phyloP scores from a whole-genome alignment of 2,113 vertebrate species.

The Pseudorasbora parva region DNA sequence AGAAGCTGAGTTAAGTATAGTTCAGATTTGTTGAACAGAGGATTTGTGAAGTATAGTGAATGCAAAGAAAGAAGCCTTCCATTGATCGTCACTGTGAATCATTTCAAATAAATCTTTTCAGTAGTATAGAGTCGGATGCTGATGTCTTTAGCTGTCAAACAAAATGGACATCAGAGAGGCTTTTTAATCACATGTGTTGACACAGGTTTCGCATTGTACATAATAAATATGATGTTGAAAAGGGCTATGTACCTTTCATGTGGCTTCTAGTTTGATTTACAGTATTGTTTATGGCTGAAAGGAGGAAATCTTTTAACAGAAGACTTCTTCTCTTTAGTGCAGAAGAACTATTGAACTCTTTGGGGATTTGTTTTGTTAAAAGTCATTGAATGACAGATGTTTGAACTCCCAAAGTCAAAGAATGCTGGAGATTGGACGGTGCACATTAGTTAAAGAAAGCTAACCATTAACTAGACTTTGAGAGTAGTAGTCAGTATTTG shows the following conservation, averaged over 20 bases:
- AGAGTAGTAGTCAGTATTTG: not conserved
- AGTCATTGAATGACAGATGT: constrained; percentile 48
- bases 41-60: not conserved
- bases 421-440: not conserved
- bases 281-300: constrained; percentile 23
- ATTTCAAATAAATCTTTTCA: not conserved
- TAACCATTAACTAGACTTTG: constrained; percentile 23
- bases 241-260: constrained; percentile 29
- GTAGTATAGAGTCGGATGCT: not conserved
- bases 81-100: not conserved
- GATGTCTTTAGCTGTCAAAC: not conserved
- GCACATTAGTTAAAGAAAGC: constrained; percentile 24
- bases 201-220: constrained; percentile 26
- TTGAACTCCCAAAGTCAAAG: constrained; percentile 7
- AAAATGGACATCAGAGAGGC: constrained; percentile 12
- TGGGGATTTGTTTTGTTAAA: constrained; percentile 31
- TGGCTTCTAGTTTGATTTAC: constrained; percentile 45
- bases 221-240: not conserved
- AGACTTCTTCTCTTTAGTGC: constrained; percentile 16
- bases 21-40: not conserved
- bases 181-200: constrained; percentile 2
- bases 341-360: constrained; percentile 43
- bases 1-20: not conserved
- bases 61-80: not conserved
- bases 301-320: constrained; percentile 32